Base-by-base conservation (phyloP, 2,113 vertebrate species). In the Lampris incognitus region DNA sequence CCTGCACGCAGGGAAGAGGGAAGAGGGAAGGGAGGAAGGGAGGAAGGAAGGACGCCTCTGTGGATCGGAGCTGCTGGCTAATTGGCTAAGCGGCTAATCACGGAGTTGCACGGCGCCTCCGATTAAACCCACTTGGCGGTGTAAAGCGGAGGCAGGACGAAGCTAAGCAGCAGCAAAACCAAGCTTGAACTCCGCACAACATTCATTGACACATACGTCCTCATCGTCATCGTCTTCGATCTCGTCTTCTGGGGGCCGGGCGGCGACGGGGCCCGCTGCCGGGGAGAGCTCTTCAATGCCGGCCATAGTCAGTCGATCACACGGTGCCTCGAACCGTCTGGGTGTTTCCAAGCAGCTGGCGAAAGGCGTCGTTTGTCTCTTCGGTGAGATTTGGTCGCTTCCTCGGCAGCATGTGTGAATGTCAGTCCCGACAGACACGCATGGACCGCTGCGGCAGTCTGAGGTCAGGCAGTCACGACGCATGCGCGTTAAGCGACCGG, bases 201-300 rank as follows among this genome's bases (percentile, higher is more conserved):
- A 24, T 24, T 24, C 24, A 24, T 24, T 24, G 24, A 24, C 8
- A 84, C 76, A 55, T 72, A 95, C 94, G 72, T 95, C 94, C 72
- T 95, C 94, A 56, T 95, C 94, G 65, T 95, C 94, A 36, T 95
- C 94, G 80, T 95, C 94, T 66, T 95, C 94, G 42, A 94, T 92
- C 72, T 95, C 94, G 79, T 93, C 91, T 87, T 93, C 94, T 0
- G 83, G 92, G n/a, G 93, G 88, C 57, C 92, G 91, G 44, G 81
- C 83, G 5, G 91, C 84, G 80, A 91, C 89, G 57, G 92, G 93
- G 85, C 92, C 93, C 69, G 90, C 66, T 51, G 86, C 85, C 1
- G 93, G 93, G 75, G 94, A 93, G 5, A 94, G 91, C 50, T 92
- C 93, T 63, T 93, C 91, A 66, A 95, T 89, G 60, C 65, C 70